A percentile compares a stretch with the other conserved stretches of the same genome.
Evolutionary conservation across 2,113 vertebrate species (phyloP).

Genomic region (Crotophaga sulcirostris): DNA sequence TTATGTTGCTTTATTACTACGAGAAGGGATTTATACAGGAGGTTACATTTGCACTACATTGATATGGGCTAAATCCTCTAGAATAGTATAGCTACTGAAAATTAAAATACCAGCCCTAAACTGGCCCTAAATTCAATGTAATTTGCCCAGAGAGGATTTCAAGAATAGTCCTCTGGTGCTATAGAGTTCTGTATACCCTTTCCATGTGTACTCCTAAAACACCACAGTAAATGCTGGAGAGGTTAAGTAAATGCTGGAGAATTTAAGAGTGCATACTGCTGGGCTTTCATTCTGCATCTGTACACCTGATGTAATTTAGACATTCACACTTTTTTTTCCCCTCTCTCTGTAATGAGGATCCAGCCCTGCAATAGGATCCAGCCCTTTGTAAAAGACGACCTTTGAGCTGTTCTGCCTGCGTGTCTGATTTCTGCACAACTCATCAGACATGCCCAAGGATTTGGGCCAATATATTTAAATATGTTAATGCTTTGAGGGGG

Average conservation of each 20-base stretch:
- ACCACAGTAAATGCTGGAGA: neutral
- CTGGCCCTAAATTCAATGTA: neutral
- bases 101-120: neutral
- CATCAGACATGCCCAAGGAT: neutral
- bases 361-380: neutral
- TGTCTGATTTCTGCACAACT: conserved; percentile 3
- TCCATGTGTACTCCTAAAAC: neutral
- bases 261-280: neutral
- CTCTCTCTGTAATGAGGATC: neutral
- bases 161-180: conserved; percentile 45
- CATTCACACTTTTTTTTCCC: neutral
- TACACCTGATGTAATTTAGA: neutral
- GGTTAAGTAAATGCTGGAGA: neutral
- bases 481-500: conserved; percentile 33
- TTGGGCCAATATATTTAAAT: conserved; percentile 54
- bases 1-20: conserved; percentile 24
- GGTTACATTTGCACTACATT: conserved; percentile 69
- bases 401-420: neutral
- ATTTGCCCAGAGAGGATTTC: conserved; percentile 23
- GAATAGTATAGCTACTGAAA: neutral
- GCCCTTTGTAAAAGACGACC: neutral
- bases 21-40: conserved; percentile 16
- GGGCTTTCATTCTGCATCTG: neutral
- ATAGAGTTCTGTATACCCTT: neutral
- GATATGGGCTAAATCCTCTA: conserved; percentile 21